Percentiles rank a stretch among this genome's conserved stretches.
phyloP scores from a whole-genome alignment of 2,888 invertebrate genomes.

The Macropis europaea region DNA sequence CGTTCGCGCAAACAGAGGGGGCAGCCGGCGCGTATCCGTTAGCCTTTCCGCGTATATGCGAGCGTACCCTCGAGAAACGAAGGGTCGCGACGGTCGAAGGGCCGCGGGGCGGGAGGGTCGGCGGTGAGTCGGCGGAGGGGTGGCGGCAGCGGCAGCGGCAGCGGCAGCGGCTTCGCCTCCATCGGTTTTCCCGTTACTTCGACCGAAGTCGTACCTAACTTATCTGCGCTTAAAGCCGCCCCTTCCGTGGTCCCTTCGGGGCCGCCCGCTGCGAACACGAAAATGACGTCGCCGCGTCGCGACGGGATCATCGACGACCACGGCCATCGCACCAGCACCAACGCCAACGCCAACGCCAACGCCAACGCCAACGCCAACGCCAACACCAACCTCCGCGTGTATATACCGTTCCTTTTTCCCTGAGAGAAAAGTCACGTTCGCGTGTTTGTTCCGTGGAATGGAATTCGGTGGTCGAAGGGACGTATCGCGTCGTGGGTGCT shows the following conservation, averaged over 20 bases:
- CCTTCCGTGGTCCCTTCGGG: conserved; percentile 53
- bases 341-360: no score
- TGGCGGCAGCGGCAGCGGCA: not conserved
- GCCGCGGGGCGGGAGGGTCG: not conserved
- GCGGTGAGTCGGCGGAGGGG: not conserved
- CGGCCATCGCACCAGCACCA: not conserved
- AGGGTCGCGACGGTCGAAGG: not conserved
- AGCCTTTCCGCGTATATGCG: conserved; percentile 52
- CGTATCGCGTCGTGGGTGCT: no score
- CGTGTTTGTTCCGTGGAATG: no score
- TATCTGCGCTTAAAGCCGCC: conserved; percentile 58
- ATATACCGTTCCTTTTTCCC: no score
- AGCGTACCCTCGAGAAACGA: conserved; percentile 29
- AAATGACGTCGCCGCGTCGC: conserved; percentile 57
- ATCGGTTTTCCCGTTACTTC: conserved; percentile 60
- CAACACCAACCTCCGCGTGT: no score
- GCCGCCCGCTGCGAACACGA: conserved; percentile 61
- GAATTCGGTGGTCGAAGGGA: no score
- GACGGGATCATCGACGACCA: conserved; percentile 43
- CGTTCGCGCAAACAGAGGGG: conserved; percentile 55
- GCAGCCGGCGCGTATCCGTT: conserved; percentile 42
- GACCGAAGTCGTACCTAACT: conserved; percentile 56
- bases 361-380: no score
- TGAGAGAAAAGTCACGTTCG: no score
- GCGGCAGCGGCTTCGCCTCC: conserved; percentile 33